Evolutionary conservation across 2,113 vertebrate genomes (phyloP).

Genomic region (Hippopotamus amphibius): DNA sequence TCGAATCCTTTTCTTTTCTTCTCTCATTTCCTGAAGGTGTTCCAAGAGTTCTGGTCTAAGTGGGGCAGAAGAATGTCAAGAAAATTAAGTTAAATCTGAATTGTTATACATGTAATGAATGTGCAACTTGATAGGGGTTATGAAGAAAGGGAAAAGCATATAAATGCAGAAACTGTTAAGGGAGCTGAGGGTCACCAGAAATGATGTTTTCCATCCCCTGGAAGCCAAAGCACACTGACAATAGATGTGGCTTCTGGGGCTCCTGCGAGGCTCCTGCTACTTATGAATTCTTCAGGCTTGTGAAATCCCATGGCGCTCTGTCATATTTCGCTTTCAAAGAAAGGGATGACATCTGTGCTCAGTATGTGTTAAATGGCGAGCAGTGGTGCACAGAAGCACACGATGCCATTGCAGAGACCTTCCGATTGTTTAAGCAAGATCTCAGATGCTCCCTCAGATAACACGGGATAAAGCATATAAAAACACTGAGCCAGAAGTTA

Average conservation of each 20-base stretch:
- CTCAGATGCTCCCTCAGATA: not conserved
- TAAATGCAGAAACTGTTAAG: fast-evolving
- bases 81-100: not conserved
- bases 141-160: not conserved
- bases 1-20: slow-evolving; percentile 97
- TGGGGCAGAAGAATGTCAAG: not conserved
- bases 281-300: not conserved
- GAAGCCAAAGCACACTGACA: not conserved
- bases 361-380: not conserved
- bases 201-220: not conserved
- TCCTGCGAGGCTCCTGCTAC: not conserved
- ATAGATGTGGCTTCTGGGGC: fast-evolving
- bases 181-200: not conserved
- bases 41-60: slow-evolving; percentile 95
- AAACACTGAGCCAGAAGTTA: not conserved
- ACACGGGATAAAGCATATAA: not conserved
- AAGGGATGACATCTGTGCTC: not conserved
- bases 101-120: not conserved
- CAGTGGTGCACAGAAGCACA: not conserved
- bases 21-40: slow-evolving; percentile 96
- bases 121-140: no score
- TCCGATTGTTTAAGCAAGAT: not conserved
- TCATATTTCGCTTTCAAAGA: not conserved
- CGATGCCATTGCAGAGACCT: not conserved
- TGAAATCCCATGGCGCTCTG: not conserved